These are phyloP conservation scores for Acrocyrtus sp. DNA, from an alignment of 2,888 invertebrate genomes.

Conservation along the genomic window DNA sequence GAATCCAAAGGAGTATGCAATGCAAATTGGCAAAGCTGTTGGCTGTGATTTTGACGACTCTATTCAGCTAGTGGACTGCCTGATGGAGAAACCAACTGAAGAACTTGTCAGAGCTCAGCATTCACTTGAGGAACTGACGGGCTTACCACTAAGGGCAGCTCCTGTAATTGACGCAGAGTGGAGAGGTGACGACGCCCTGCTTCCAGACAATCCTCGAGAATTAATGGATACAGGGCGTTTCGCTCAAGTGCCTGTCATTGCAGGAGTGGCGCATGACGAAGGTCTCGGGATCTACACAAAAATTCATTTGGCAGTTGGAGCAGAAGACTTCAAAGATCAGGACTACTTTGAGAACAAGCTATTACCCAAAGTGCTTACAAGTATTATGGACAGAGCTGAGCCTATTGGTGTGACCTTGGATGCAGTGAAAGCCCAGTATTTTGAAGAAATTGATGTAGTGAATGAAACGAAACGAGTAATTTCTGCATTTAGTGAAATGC, in stretches of 20 bases:
- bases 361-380: constrained; percentile 50
- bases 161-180: constrained; percentile 59
- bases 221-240: constrained; percentile 59
- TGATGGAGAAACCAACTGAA: constrained; percentile 45
- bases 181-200: constrained; percentile 56
- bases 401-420: constrained; percentile 55
- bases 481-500: constrained; percentile 48
- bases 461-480: constrained; percentile 57
- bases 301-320: constrained; percentile 39
- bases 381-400: constrained; percentile 43
- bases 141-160: constrained; percentile 52
- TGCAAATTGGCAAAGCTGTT: constrained; percentile 41
- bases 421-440: constrained; percentile 61
- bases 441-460: constrained; percentile 55
- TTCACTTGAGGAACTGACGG: constrained; percentile 4
- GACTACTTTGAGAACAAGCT: constrained; percentile 56
- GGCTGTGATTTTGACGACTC: constrained; percentile 46
- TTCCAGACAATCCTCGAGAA: constrained; percentile 56
- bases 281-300: constrained; percentile 48
- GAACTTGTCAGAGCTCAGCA: constrained; percentile 56
- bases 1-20: constrained; percentile 55
- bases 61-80: constrained; percentile 42
- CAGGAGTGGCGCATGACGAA: constrained; percentile 55
- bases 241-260: constrained; percentile 61
- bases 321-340: constrained; percentile 55